Percentiles rank a stretch among this genome's conserved stretches.
phyloP scores from a whole-genome alignment of 1,140 invertebrate genomes.

The Bacillus rossius region DNA sequence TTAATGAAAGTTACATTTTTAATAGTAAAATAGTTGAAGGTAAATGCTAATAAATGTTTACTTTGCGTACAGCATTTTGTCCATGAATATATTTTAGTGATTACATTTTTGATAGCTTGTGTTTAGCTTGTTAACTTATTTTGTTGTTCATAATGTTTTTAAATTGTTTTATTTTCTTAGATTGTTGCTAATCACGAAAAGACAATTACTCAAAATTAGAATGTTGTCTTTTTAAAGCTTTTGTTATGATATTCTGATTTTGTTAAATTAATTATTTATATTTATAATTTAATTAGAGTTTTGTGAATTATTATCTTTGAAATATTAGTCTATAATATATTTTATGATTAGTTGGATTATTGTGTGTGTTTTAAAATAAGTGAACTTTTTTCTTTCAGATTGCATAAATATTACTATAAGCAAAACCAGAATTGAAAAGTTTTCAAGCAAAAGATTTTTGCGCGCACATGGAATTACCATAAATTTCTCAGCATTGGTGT shows the following conservation, averaged over 20 bases:
- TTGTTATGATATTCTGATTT: not conserved
- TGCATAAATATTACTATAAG: constrained; percentile 25
- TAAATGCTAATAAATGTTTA: constrained; percentile 17
- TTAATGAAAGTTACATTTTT: constrained; percentile 88
- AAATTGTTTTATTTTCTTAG: not conserved
- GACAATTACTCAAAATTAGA: not conserved
- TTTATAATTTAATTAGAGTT: too few relatives aligned
- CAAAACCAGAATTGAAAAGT: constrained; percentile 27
- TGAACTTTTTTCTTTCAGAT: constrained; percentile 23
- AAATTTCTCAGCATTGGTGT: constrained; percentile 70
- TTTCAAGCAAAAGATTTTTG: constrained; percentile 56
- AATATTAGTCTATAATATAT: too few relatives aligned
- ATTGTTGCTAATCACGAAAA: not conserved
- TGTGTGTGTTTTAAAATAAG: not conserved
- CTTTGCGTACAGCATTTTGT: too few relatives aligned
- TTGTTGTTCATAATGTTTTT: too few relatives aligned
- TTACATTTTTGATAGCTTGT: too few relatives aligned
- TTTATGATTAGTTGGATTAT: too few relatives aligned
- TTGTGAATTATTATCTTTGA: too few relatives aligned
- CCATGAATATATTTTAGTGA: not conserved
- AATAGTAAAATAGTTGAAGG: constrained; percentile 65
- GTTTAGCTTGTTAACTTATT: too few relatives aligned
- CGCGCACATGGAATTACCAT: constrained; percentile 55
- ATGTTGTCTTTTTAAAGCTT: not conserved
- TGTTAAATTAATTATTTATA: not conserved